Evolutionary conservation across 1,140 invertebrate species (phyloP).

Genomic region (Condylostylus longicornis): DNA sequence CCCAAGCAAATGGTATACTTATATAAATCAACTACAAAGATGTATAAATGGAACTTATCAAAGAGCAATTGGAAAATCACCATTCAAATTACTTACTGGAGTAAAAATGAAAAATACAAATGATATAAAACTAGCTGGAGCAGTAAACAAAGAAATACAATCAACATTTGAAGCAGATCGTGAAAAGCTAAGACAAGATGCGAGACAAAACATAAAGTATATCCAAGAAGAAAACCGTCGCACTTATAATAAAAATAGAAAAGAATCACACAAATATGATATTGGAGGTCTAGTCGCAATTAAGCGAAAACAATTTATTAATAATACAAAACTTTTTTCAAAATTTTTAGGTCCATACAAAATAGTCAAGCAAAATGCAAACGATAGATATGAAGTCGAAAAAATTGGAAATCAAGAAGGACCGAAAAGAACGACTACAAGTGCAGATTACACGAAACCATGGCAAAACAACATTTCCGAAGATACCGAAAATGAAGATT

Average conservation of each 20-base stretch:
- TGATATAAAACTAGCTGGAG: conserved; percentile 10
- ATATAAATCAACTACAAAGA: conserved; percentile 17
- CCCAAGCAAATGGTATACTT: conserved; percentile 23
- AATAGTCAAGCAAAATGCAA: conserved; percentile 10
- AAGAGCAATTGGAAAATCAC: conserved; percentile 19
- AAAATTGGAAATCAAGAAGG: not conserved
- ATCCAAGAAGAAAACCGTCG: conserved; percentile 24
- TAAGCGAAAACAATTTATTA: conserved; percentile 9
- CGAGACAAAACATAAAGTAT: conserved; percentile 19
- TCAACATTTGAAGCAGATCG: conserved; percentile 10
- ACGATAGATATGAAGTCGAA: conserved; percentile 11
- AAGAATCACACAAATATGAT: conserved; percentile 13
- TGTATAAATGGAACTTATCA: conserved; percentile 22
- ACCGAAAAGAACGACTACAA: not conserved
- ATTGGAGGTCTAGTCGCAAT: conserved; percentile 26
- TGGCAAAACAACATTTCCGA: too few relatives aligned
- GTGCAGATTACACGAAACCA: too few relatives aligned
- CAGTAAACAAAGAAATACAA: conserved; percentile 18
- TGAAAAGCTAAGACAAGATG: conserved; percentile 3
- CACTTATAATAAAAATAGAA: conserved; percentile 18
- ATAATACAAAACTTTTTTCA: conserved; percentile 12
- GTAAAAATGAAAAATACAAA: conserved; percentile 12
- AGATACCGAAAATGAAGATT: too few relatives aligned
- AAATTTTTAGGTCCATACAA: conserved; percentile 12
- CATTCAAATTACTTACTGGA: conserved; percentile 24